phyloP scores from a whole-genome alignment of 1,140 invertebrate species.

The Drosophila varians region DNA sequence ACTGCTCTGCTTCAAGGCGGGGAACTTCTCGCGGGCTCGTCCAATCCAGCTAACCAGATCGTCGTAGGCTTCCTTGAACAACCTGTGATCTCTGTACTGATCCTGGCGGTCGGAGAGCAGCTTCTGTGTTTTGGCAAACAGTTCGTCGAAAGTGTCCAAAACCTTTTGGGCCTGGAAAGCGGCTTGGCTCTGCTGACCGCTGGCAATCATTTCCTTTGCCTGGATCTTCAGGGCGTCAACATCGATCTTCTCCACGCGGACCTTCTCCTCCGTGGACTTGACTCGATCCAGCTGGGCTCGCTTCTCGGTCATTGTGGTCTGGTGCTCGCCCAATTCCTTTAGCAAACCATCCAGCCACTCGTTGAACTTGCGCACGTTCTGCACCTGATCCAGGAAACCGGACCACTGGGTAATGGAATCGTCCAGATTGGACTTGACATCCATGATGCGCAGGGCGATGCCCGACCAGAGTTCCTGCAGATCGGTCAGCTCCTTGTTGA shows the following conservation, averaged over 20 bases:
- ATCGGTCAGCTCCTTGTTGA: conserved; percentile 92
- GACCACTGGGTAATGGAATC: conserved; percentile 95
- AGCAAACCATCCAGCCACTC: conserved; percentile 90
- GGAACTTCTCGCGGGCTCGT: conserved; percentile 94
- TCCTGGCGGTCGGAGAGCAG: conserved; percentile 91
- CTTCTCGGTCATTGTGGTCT: conserved; percentile 93
- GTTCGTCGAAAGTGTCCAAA: conserved; percentile 90
- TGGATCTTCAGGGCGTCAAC: conserved; percentile 94
- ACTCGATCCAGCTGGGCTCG: conserved; percentile 92
- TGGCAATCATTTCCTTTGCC: conserved; percentile 93
- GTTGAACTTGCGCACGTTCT: conserved; percentile 92
- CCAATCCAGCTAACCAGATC: conserved; percentile 93
- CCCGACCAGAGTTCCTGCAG: conserved; percentile 96
- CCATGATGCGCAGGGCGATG: conserved; percentile 93
- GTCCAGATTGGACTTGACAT: conserved; percentile 94
- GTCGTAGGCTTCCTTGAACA: conserved; percentile 95
- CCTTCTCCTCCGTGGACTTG: conserved; percentile 94
- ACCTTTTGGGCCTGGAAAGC: conserved; percentile 93
- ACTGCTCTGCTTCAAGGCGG: conserved; percentile 92
- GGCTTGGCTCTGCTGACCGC: conserved; percentile 92
- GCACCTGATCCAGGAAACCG: conserved; percentile 93
- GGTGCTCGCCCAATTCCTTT: conserved; percentile 89
- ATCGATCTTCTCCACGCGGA: conserved; percentile 95
- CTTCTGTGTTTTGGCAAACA: conserved; percentile 89
- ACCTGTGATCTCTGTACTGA: conserved; percentile 93